Base-by-base conservation (phyloP, 2,113 vertebrate species). In the Podiceps cristatus region DNA sequence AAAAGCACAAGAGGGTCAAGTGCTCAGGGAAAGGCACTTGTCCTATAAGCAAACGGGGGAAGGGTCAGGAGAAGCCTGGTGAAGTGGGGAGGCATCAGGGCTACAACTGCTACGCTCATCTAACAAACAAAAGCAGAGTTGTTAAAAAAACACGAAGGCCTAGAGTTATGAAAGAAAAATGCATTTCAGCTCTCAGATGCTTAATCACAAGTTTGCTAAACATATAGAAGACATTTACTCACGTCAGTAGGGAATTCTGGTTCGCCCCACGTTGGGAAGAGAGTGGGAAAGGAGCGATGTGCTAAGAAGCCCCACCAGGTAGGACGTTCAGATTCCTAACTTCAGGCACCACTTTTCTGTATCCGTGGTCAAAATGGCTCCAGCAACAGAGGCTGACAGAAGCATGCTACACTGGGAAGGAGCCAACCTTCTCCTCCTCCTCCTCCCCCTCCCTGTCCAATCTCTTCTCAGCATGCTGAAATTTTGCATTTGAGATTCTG, bases 401-500 rank as follows among this genome's bases (percentile, higher is more conserved):
- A 83, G 67, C 87, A 94, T 22, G 52, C 52, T 83, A 88, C 62
- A 33, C 2, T 33, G 37, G 71, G 90, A 94, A 90, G 29, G 13
- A 94, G 90, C 74, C 93, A 97, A 62, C 45, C 63, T 87, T 66
- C 52, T 92, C 75, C 91, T 89, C 63, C 85, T 93, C 91, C 75
- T 80, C 82, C 82, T 71, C 85, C 88, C 80, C 45, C n/a, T 75
- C 80, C 58, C 74, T 76, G 71, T 69, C 90, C 96, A 95, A 90
- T 88, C 85, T 78, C 89, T 85, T 89, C 86, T 78, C 68, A 86
- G 73, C 80, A 91, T 0, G 3, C 76, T 58, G n/a, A 94, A 85
- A 87, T 75, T 92, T 96, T 69, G 56, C 86, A 93, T 95, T 84
- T 80, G 72, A 93, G 81, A 72, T 91, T 93, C 64, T 96, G 80